These are phyloP conservation scores for Margarornis squamiger DNA, from an alignment of 2,797 vertebrate species.

Conservation along the genomic window DNA sequence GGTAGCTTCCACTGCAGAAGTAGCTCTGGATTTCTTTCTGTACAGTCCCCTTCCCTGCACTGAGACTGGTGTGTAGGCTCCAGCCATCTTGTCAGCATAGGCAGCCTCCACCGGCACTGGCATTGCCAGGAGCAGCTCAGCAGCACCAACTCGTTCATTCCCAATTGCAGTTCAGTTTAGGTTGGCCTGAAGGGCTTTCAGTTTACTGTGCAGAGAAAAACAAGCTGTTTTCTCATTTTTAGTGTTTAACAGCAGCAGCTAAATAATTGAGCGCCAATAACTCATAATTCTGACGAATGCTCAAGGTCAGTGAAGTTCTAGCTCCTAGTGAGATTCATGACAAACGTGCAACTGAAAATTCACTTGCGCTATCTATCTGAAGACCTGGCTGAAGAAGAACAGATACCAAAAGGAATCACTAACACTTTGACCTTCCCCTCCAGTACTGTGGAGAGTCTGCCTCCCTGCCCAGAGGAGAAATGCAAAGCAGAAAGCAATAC, in stretches of 20 bases:
- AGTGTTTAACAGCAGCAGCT: constrained; percentile 27
- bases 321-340: not conserved
- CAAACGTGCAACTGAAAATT: not conserved
- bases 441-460: not conserved
- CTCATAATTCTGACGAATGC: not conserved
- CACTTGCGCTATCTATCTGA: not conserved
- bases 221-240: not conserved
- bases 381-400: not conserved
- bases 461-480: not conserved
- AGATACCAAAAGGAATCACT: not conserved
- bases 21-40: not conserved
- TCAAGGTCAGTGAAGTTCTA: not conserved
- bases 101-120: not conserved
- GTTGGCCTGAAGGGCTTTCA: not conserved
- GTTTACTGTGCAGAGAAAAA: not conserved
- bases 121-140: not conserved
- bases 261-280: constrained; percentile 16
- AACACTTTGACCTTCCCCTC: not conserved
- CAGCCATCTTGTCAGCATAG: not conserved
- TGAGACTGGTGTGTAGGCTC: not conserved
- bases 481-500: not conserved
- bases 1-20: not conserved
- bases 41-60: not conserved
- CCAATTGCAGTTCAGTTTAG: not conserved
- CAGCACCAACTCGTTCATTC: not conserved